Evolutionary conservation across 2,113 vertebrate species (phyloP).

Genomic region (Zosterops lateralis): DNA sequence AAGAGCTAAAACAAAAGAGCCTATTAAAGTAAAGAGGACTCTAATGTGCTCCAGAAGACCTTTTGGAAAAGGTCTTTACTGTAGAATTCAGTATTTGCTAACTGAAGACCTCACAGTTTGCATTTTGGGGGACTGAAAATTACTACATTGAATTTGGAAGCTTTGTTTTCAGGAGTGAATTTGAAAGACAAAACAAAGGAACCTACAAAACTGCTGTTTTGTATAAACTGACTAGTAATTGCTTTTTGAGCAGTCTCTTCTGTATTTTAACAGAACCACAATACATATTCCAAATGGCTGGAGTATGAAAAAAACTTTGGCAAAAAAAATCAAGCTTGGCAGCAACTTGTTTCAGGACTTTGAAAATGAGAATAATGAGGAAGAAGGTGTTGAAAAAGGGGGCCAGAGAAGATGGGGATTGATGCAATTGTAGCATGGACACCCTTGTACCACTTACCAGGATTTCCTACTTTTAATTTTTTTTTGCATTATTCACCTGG

Average conservation of each 20-base stretch:
- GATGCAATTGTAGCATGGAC: not conserved
- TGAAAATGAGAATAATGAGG: not conserved
- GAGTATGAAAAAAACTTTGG: not conserved
- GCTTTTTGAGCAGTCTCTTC: not conserved
- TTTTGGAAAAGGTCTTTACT: not conserved
- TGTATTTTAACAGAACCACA: not conserved
- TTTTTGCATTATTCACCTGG: not conserved
- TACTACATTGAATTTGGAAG: not conserved
- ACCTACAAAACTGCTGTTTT: not conserved
- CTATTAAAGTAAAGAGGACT: not conserved
- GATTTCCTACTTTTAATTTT: slow-evolving; percentile 17
- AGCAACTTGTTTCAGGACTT: not conserved
- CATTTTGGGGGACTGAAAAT: not conserved
- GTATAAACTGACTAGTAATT: not conserved
- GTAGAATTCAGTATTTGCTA: not conserved
- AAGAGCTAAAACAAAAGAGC: not conserved
- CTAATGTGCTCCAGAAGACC: not conserved
- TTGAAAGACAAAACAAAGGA: not conserved
- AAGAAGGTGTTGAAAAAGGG: not conserved
- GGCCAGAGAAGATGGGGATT: not conserved
- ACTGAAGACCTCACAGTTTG: not conserved
- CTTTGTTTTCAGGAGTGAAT: not conserved
- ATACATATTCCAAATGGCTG: not conserved
- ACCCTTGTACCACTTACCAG: not conserved
- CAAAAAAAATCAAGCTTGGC: not conserved